Conservation (phyloP, 1,140 invertebrate genomes). For the Pollicipes pollicipes region DNA sequence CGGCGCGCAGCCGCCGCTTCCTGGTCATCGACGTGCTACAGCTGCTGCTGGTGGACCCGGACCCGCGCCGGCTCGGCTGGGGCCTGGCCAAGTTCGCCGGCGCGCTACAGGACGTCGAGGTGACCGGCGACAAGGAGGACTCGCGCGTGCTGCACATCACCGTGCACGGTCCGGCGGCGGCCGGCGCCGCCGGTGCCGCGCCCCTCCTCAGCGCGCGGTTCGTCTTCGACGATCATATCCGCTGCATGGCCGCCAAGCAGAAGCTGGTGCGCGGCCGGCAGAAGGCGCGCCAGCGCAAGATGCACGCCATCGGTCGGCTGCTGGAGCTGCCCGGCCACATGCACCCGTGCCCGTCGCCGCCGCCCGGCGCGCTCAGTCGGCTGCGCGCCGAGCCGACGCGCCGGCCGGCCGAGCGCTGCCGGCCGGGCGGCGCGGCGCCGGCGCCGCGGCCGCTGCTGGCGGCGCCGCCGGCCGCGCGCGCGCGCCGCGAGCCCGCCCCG, state of each 20-base stretch:
- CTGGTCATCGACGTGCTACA: slow-evolving; percentile 87
- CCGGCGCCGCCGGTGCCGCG: slow-evolving; percentile 33
- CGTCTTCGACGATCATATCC: slow-evolving; percentile 95
- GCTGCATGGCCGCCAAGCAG: slow-evolving; percentile 89
- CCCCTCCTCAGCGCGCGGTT: slow-evolving; percentile 79
- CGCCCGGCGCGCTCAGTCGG: not conserved
- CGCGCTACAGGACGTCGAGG: slow-evolving; percentile 42
- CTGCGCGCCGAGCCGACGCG: not conserved
- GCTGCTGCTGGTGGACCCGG: slow-evolving; percentile 90
- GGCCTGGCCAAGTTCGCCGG: slow-evolving; percentile 80
- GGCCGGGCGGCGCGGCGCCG: too few species aligned
- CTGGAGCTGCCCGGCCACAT: slow-evolving; percentile 48
- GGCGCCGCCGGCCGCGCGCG: too few species aligned
- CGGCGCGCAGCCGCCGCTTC: slow-evolving; percentile 44
- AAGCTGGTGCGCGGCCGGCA: slow-evolving; percentile 68
- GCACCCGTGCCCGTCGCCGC: not conserved
- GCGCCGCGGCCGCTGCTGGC: not conserved
- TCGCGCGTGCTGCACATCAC: slow-evolving; percentile 87
- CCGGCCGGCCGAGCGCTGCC: too few species aligned
- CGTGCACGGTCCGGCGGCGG: slow-evolving; percentile 62
- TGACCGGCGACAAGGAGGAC: slow-evolving; percentile 83
- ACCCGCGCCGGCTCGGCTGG: slow-evolving; percentile 80
- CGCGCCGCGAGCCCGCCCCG: not conserved
- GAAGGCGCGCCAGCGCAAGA: slow-evolving; percentile 87
- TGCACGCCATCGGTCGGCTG: slow-evolving; percentile 80